These are phyloP conservation scores for Protomyctophum bolini DNA, from an alignment of 2,113 vertebrate species.

Conservation along the genomic window DNA sequence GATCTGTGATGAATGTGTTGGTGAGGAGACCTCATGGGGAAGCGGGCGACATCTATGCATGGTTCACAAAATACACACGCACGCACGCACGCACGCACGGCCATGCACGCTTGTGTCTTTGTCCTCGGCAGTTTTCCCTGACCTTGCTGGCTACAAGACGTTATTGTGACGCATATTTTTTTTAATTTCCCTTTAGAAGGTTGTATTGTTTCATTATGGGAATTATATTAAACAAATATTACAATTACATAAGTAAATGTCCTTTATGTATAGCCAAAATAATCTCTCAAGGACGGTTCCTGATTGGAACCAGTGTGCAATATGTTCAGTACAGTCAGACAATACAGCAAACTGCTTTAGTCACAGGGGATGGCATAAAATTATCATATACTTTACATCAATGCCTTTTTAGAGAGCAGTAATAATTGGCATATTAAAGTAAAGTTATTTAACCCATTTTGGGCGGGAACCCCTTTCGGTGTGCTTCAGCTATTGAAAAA, in stretches of 20 bases:
- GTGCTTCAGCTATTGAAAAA: too few relatives aligned
- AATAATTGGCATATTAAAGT: not conserved
- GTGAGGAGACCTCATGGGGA: slow-evolving; percentile 4
- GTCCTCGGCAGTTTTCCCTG: slow-evolving; percentile 26
- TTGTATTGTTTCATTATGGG: not conserved
- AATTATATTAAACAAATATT: slow-evolving; percentile 3
- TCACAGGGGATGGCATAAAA: not conserved
- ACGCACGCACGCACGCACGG: not conserved
- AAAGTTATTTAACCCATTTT: too few relatives aligned
- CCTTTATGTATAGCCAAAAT: slow-evolving; percentile 12
- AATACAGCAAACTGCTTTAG: slow-evolving; percentile 8
- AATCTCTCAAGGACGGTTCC: not conserved
- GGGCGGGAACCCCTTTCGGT: too few relatives aligned
- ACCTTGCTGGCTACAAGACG: slow-evolving; percentile 37
- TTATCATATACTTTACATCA: not conserved
- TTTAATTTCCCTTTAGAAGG: not conserved
- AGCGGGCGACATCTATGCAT: slow-evolving; percentile 15
- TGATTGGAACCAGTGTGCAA: slow-evolving; percentile 14
- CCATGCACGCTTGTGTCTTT: not conserved
- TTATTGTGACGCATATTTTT: not conserved
- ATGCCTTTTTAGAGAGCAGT: not conserved
- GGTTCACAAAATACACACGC: not conserved
- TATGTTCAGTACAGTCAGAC: slow-evolving; percentile 7
- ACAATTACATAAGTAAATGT: not conserved
- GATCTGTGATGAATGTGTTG: slow-evolving; percentile 18